Base-by-base conservation (phyloP, 2,797 vertebrate species). In the Tenualosa thibaudeaui region DNA sequence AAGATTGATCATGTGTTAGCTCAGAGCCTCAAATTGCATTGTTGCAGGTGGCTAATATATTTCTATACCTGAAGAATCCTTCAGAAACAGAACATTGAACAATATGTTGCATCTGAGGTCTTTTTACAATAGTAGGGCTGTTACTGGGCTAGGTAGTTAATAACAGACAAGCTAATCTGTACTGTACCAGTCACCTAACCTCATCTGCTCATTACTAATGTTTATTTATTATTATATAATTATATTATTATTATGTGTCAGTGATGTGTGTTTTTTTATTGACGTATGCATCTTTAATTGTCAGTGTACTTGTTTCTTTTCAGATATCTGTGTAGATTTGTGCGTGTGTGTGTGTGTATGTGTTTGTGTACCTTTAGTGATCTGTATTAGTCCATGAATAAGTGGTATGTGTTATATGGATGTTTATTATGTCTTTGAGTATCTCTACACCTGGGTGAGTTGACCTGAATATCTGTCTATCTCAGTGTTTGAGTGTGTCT, bases 101-200 rank as follows among this genome's bases (percentile, higher is more conserved):
- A 86, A 81, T 84, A 75, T 85, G 81, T 78, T 83, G 75, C 86
- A 78, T 89, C 83, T 86, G 85, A 86, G 85, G 85, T 81, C 75
- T 81, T 87, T 85, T 88, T 86, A 71, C 49, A 40, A 87, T 50
- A 50, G 9, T 9, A 50, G 86, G 88, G 88, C 84, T 86, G 87
- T 82, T 71, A 46, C 88, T 87, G 65, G 37, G 51, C 84, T 84
- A 85, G 85, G 81, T 89, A 89, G 89, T 90, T 89, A 89, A 86
- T 51, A 12, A 10, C 31, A 31, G 31, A 31, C 31, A 31, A 31
- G 31, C 31, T 31, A 31, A 31, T 31, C 31, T 31, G 31, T 31
- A 31, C 31, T 31, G 31, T 31, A 31, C 31, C 31, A 31, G 31
- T 31, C 31, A 31, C 31, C 31, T 31, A 0, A 31, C 1, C 31